A percentile compares a stretch with the other conserved stretches of the same genome.
These are phyloP conservation scores for Hypomesus transpacificus DNA, from an alignment of 2,113 vertebrate species.

Conservation along the genomic window DNA sequence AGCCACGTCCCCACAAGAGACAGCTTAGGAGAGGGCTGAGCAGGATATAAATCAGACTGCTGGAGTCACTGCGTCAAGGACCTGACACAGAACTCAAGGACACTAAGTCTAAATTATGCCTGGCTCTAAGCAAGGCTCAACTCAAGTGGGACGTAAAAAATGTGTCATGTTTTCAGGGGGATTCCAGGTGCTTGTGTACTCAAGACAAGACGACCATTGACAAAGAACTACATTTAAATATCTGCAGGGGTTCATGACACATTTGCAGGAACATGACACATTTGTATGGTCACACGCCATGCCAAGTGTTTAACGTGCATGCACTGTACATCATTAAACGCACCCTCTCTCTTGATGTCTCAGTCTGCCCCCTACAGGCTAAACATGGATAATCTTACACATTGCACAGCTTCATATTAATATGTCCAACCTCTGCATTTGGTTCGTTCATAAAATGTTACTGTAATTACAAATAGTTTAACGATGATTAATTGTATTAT, in stretches of 20 bases:
- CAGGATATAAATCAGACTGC: neutral
- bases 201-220: too few species aligned
- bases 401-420: neutral
- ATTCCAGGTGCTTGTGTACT: too few species aligned
- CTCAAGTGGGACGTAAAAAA: too few species aligned
- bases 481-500: too few species aligned
- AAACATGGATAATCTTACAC: neutral
- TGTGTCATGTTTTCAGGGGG: too few species aligned
- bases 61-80: neutral
- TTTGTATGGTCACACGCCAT: neutral
- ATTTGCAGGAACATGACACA: too few species aligned
- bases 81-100: neutral
- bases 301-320: neutral
- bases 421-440: neutral
- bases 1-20: neutral
- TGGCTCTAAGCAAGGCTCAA: neutral
- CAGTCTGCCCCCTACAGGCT: slow-evolving; percentile 64
- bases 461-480: too few species aligned
- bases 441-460: too few species aligned
- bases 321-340: neutral
- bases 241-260: too few species aligned
- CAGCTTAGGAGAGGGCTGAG: neutral
- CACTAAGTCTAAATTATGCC: neutral
- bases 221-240: too few species aligned
- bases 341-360: slow-evolving; percentile 18